Base-by-base conservation (phyloP, 2,888 invertebrate species). In the Drosophila imparisetae region DNA sequence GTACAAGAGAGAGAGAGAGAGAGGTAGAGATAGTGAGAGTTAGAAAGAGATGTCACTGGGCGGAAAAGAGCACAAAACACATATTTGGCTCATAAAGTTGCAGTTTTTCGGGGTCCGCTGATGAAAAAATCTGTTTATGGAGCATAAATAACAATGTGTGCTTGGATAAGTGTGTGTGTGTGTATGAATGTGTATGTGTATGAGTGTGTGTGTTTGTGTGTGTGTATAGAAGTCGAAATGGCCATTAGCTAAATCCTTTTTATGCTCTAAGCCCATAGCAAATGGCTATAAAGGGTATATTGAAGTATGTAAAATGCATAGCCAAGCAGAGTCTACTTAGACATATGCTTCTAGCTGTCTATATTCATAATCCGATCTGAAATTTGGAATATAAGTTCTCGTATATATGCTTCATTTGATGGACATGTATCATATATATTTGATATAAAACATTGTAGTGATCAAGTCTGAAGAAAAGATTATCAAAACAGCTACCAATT, bases 111-210 rank as follows among this genome's bases (percentile, higher is more conserved):
- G 65, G 66, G 67, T 50, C 21, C 58, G 64, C 62, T 73, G 81
- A 74, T 86, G 78, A 61, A 64, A 72, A 75, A 50, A 48, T 74
- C 67, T 57, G 64, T 57, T 75, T 45, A 66, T 68, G 61, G 55
- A 57, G 64, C 66, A 86, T 88, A 80, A 86, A 86, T 83, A 83
- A 75, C 83, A 80, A 86, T 63, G 55, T 70, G 34, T 67, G 59
- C 45, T 24, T 1, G 8, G 13, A 59, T 21, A 45, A 15, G 4
- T 2, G 24, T 45, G 2, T 45, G 7, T 45, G 66, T 72, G 69
- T 59, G 69, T 50, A 32, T 54, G 27, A 71, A 59, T 72, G 67
- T 59, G 36, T 36, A 13, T 34, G 5, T 61, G 29, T 7, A 30
- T 29, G 29, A 29, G 29, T 72, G 67, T 59, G 38, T 63, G 67